Base-by-base conservation (phyloP, 2,888 invertebrate genomes). In the Limnephilus rhombicus region DNA sequence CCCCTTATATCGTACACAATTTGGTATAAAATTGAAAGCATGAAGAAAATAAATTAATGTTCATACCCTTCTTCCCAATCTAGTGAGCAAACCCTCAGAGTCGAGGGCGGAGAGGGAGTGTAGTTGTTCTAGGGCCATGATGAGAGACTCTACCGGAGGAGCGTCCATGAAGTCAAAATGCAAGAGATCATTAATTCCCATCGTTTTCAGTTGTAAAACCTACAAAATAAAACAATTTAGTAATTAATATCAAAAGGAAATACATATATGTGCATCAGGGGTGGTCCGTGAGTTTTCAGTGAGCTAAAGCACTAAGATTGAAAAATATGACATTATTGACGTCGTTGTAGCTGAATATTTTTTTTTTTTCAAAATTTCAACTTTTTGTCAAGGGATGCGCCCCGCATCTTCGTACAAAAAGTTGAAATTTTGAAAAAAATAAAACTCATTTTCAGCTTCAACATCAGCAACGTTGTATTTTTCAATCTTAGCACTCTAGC, bases 151-250 rank as follows among this genome's bases (percentile, higher is more conserved):
- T 34, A 99, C 99, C 0, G 99, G 99, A 41, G 99, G 99, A 0
- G 99, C 99, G 95, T 99, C 99, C 99, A 99, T 99, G 96, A 99
- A 99, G 96, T 99, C 99, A 95, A 99, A 99, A 95, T 99, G 98
- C 37, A 99, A 96, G 91, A 99, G 96, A 96, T 99, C 99, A 95
- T 99, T 99, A 94, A 99, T 99, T 45, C 99, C 99, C 99, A 99
- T 99, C 0, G 99, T 99, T 95, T 99, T 99, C 80, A 99, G 96
- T 94, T 99, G 99, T 24, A 99, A 95, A 80, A 99, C 98, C 96
- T 96, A 49, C 29, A 49, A 41, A 86, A 49, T 37, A 81, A 85
- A 24, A 34, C 5, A 90, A 85, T 85, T 85, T 15, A 82, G 82
- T 15, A 82, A 29, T 12, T 29, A 29, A 82, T 15, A 29, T 82